These are phyloP conservation scores for Epirrhoe tristata DNA, from an alignment of 2,888 invertebrate genomes.

Conservation along the genomic window DNA sequence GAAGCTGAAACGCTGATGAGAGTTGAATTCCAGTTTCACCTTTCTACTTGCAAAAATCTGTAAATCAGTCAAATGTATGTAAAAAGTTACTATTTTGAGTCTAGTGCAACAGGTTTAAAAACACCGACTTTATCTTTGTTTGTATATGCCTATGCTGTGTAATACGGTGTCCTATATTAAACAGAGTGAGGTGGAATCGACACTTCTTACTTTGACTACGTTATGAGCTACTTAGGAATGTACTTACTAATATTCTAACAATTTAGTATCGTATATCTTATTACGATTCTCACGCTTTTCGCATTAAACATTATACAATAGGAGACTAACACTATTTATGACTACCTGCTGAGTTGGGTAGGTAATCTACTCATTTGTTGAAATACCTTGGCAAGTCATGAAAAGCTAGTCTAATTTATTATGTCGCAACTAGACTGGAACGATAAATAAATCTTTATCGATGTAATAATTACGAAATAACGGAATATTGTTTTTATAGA, in stretches of 20 bases:
- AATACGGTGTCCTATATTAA: neutral
- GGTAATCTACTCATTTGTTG: constrained; percentile 1
- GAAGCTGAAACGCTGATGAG: neutral
- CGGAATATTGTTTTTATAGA: constrained; percentile 20
- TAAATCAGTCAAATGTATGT: neutral
- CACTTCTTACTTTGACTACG: neutral
- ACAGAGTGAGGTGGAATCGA: neutral
- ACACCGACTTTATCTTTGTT: neutral
- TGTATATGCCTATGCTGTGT: neutral
- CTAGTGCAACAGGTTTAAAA: too few relatives aligned
- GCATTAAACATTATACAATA: constrained; percentile 30
- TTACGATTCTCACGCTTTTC: constrained; percentile 36
- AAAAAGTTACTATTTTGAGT: too few relatives aligned
- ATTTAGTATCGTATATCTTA: neutral
- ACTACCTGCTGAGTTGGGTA: constrained; percentile 8
- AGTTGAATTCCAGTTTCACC: neutral
- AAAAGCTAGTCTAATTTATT: constrained; percentile 9
- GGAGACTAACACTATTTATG: constrained; percentile 29
- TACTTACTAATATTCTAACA: neutral
- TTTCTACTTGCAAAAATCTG: neutral
- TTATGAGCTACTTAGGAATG: neutral
- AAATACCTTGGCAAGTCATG: constrained; percentile 5
- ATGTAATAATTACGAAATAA: constrained; percentile 5
- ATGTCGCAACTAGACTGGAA: neutral
- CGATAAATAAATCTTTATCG: constrained; percentile 6